Percentiles rank a stretch among this genome's conserved stretches.
phyloP scores from a whole-genome alignment of 2,888 invertebrate species.

The Perithous albicinctus region DNA sequence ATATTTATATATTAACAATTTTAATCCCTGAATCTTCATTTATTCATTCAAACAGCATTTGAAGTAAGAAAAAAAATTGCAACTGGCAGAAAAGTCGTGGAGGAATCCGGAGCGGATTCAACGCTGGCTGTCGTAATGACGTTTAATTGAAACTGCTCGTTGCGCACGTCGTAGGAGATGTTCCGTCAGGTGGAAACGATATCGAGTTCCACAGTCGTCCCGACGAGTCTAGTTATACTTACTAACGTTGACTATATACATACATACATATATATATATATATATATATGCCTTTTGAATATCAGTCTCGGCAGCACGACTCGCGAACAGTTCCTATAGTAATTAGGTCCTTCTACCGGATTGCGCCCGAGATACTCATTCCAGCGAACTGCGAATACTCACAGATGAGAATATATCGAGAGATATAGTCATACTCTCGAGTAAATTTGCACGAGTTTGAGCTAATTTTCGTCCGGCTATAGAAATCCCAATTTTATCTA shows the following conservation, averaged over 20 bases:
- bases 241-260: neutral
- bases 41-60: too few species aligned
- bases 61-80: neutral
- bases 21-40: too few species aligned
- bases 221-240: constrained; percentile 32
- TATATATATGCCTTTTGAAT: constrained; percentile 11
- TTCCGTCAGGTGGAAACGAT: constrained; percentile 52
- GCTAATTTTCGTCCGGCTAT: constrained; percentile 13
- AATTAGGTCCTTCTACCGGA: constrained; percentile 48
- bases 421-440: neutral
- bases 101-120: neutral
- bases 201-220: constrained; percentile 39
- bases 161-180: constrained; percentile 37
- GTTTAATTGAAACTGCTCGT: constrained; percentile 45
- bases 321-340: neutral
- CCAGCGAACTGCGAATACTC: constrained; percentile 41
- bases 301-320: constrained; percentile 1
- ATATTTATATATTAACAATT: too few species aligned
- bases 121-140: constrained; percentile 21
- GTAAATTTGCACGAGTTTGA: constrained; percentile 19
- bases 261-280: neutral
- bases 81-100: constrained; percentile 6
- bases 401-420: constrained; percentile 35
- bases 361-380: constrained; percentile 10
- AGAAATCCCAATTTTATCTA: too few species aligned